Evolutionary conservation across 2,797 vertebrate genomes (phyloP).

Genomic region (Gallinago stenura): DNA sequence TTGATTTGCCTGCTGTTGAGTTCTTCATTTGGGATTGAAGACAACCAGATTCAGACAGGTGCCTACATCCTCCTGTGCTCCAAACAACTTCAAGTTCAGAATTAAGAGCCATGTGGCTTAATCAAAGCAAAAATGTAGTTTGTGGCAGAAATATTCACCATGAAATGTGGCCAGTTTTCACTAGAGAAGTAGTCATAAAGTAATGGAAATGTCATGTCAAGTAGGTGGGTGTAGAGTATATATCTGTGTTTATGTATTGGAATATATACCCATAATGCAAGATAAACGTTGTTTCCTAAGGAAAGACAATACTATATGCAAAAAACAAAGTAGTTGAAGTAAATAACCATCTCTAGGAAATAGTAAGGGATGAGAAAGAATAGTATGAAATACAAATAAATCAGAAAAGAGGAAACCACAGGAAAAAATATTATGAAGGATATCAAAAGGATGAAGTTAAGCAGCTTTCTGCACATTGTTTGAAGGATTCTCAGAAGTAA

Average conservation of each 20-base stretch:
- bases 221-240: neutral
- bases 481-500: neutral
- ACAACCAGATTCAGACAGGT: neutral
- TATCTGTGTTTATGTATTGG: neutral
- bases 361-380: neutral
- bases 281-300: neutral
- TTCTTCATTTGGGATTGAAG: neutral
- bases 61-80: neutral
- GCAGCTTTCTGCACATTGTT: neutral
- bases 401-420: neutral
- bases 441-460: neutral
- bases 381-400: neutral
- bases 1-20: neutral
- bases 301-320: neutral
- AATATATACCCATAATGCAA: neutral
- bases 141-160: neutral
- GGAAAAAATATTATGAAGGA: neutral
- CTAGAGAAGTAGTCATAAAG: neutral
- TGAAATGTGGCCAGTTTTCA: neutral
- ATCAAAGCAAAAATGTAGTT: neutral
- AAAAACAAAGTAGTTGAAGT: neutral
- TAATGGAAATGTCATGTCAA: neutral
- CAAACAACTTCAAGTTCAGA: neutral
- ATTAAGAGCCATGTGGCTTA: neutral
- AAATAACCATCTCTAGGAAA: neutral